These are phyloP conservation scores for Agapornis roseicollis DNA, from an alignment of 2,113 vertebrate genomes.

Conservation along the genomic window DNA sequence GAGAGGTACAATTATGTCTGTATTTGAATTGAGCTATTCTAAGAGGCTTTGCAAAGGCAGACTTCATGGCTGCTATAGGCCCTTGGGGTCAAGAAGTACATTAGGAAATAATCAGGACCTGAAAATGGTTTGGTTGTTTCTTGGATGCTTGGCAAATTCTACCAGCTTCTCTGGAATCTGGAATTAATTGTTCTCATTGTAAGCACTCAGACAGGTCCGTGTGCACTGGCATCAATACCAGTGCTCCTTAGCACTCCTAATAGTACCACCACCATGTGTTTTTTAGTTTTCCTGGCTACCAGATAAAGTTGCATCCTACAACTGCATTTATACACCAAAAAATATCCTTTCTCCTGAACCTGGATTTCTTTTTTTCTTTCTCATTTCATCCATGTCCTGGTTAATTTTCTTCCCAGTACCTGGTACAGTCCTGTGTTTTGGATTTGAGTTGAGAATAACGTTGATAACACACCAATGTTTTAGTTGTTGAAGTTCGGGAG, in stretches of 20 bases:
- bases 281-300: not conserved
- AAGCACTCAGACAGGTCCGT: not conserved
- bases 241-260: not conserved
- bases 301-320: not conserved
- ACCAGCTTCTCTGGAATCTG: conserved; percentile 13
- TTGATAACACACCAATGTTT: not conserved
- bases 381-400: not conserved
- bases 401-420: not conserved
- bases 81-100: conserved; percentile 22
- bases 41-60: conserved; percentile 26
- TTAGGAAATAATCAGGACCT: conserved; percentile 27
- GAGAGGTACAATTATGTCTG: conserved; percentile 55
- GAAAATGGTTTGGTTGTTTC: conserved; percentile 31
- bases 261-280: not conserved
- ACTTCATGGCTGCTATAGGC: not conserved
- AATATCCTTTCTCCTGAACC: not conserved
- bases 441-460: not conserved
- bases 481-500: not conserved
- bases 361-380: not conserved
- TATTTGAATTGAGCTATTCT: conserved; percentile 58
- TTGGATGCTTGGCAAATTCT: conserved; percentile 25
- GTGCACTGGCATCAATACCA: not conserved
- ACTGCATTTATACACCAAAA: not conserved
- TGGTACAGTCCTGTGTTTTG: not conserved
- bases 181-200: not conserved